Base-by-base conservation (phyloP, 2,797 vertebrate genomes). In the Urosaurus nigricauda region DNA sequence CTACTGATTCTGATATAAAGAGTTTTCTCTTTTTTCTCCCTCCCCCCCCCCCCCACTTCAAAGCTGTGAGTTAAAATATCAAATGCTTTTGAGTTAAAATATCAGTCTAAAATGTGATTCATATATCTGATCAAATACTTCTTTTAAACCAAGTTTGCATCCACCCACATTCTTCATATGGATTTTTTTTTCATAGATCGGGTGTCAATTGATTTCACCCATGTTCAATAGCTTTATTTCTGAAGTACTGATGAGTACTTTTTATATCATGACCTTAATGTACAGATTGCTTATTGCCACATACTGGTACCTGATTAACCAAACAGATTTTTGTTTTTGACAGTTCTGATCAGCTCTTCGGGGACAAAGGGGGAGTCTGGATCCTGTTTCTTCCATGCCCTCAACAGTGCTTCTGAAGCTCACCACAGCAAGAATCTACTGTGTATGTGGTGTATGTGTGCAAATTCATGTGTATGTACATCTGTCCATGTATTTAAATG, bases 1-100 rank as follows among this genome's bases (percentile, higher is more conserved):
- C 86, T 91, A 47, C 87, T 84, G 71, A 86, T 92, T 92, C 84
- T 79, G 79, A 90, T 75, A 94, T 84, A 37, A 89, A 90, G 68
- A 73, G 51, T 32, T 90, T 91, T 90, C 68, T 92, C 89, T 87
- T 32, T 60, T 24, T 87, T 71, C 63, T 2, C 63, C 26, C 5
- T 16, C 13, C 5, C 47, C 47, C 9, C 47, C 47, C 6, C 12
- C 68, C 43, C 4, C 53, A 6, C 83, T 2, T 91, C 70, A 89
- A 56, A 93, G 79, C 17, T 91, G 90, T 79, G 35, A 2, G 82
- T 32, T 81, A 51, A 85, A 71, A 91, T 87, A 16, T 63, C 9
- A 82, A 17, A 14, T 53, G 32, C 40, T 85, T 1, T 43, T 87
- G 35, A 47, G 65, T 32, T 68, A 29, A 68, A 68, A 68, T 68